Percentiles rank a stretch among this genome's conserved stretches.
phyloP scores from a whole-genome alignment of 2,888 invertebrate species.

The Pollenia griseotomentosa region DNA sequence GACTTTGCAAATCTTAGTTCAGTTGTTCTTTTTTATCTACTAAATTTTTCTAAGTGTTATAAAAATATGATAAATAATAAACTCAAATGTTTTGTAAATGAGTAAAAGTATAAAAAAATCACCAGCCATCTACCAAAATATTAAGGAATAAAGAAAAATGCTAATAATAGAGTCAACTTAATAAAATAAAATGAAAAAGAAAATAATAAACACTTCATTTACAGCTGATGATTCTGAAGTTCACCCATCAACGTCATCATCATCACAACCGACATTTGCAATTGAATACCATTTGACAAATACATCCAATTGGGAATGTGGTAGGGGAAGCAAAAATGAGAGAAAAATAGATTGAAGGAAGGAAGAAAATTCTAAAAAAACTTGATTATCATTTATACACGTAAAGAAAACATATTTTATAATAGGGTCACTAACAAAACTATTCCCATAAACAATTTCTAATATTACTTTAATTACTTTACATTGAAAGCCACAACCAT shows the following conservation, averaged over 20 bases:
- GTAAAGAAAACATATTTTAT: no score
- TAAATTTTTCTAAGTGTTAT: background rate
- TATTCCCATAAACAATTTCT: no score
- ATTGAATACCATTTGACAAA: slow-evolving; percentile 6
- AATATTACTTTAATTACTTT: no score
- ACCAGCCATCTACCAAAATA: slow-evolving; percentile 17
- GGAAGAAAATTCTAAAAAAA: no score
- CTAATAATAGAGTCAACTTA: slow-evolving; percentile 19
- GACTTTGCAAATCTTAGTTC: no score
- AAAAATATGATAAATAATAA: background rate
- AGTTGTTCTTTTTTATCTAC: background rate
- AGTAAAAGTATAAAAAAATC: background rate
- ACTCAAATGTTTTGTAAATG: background rate
- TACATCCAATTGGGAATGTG: background rate
- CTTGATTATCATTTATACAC: no score
- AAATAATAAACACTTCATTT: slow-evolving; percentile 46
- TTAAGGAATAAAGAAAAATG: slow-evolving; percentile 19
- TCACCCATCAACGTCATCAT: slow-evolving; percentile 34
- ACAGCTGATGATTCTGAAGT: slow-evolving; percentile 12
- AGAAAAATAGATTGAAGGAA: no score
- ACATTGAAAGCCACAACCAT: no score
- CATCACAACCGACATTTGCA: background rate
- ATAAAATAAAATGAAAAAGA: slow-evolving; percentile 14
- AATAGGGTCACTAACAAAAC: no score
- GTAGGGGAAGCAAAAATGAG: no score